These are phyloP conservation scores for Oncorhynchus kisutch DNA, from an alignment of 2,113 vertebrate species.

Conservation along the genomic window DNA sequence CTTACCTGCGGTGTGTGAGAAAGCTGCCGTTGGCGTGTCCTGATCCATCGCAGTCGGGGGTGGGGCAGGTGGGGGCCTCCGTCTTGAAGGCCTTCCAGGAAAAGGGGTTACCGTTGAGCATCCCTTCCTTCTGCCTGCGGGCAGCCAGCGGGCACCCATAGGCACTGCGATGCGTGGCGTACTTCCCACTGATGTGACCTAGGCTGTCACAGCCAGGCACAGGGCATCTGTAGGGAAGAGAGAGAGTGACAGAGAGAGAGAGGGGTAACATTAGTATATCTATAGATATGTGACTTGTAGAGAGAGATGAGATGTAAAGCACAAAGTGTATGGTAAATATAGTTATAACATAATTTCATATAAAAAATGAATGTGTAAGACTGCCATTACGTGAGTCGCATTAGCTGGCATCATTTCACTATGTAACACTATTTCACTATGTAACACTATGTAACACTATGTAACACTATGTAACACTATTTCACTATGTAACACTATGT, in stretches of 20 bases:
- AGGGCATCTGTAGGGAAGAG: conserved; percentile 79
- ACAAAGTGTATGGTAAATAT: background rate
- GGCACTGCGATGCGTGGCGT: conserved; percentile 95
- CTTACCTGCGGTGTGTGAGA: conserved; percentile 95
- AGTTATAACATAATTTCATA: background rate
- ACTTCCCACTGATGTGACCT: conserved; percentile 97
- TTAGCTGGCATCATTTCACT: background rate
- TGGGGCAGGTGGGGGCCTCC: conserved; percentile 92
- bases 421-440: no score
- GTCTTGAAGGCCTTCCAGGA: conserved; percentile 96
- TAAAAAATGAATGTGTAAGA: background rate
- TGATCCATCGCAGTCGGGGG: conserved; percentile 91
- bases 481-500: no score
- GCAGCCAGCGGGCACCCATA: conserved; percentile 93
- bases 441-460: no score
- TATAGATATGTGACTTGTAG: conserved; percentile 7
- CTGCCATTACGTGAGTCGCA: background rate
- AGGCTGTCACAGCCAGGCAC: conserved; percentile 95
- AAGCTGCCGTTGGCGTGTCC: conserved; percentile 97
- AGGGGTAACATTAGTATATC: conserved; percentile 20
- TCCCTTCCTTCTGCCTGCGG: conserved; percentile 92
- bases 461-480: no score
- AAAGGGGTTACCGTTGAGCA: conserved; percentile 88
- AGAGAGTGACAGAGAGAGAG: background rate
- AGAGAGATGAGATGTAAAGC: conserved; percentile 23